These are phyloP conservation scores for Hydropsyche tenuis DNA, from an alignment of 1,140 invertebrate species.

Conservation along the genomic window DNA sequence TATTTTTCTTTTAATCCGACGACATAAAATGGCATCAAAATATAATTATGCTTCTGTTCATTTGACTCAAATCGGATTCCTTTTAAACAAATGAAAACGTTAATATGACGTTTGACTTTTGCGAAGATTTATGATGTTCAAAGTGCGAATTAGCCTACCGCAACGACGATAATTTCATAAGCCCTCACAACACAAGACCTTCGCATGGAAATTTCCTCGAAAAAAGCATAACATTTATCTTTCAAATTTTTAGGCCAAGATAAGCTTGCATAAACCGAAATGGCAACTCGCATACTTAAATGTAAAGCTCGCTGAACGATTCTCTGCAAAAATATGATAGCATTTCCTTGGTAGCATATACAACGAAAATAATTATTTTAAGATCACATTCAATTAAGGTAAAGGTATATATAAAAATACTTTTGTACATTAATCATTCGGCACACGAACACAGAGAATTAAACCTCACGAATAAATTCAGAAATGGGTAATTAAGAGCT, in stretches of 20 bases:
- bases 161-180: neutral
- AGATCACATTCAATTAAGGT: slow-evolving; percentile 7
- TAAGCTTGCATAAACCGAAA: slow-evolving; percentile 11
- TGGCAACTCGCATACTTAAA: neutral
- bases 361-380: neutral
- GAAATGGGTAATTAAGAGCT: slow-evolving; percentile 15
- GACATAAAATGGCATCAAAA: too few relatives aligned
- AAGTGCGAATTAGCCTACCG: neutral
- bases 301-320: neutral
- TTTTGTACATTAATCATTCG: slow-evolving; percentile 5
- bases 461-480: slow-evolving; percentile 4
- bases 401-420: neutral
- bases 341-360: too few relatives aligned
- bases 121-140: slow-evolving; percentile 11
- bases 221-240: slow-evolving; percentile 16
- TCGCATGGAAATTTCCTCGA: neutral
- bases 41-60: neutral
- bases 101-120: slow-evolving; percentile 20
- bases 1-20: too few relatives aligned
- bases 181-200: neutral
- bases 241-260: neutral
- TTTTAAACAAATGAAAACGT: neutral
- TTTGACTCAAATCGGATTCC: neutral
- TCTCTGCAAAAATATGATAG: neutral
- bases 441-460: slow-evolving; percentile 10